Evolutionary conservation across 2,888 invertebrate species (phyloP), one percentile per base, ranked within the genome.

Genomic region (Pelosia muscerda): DNA sequence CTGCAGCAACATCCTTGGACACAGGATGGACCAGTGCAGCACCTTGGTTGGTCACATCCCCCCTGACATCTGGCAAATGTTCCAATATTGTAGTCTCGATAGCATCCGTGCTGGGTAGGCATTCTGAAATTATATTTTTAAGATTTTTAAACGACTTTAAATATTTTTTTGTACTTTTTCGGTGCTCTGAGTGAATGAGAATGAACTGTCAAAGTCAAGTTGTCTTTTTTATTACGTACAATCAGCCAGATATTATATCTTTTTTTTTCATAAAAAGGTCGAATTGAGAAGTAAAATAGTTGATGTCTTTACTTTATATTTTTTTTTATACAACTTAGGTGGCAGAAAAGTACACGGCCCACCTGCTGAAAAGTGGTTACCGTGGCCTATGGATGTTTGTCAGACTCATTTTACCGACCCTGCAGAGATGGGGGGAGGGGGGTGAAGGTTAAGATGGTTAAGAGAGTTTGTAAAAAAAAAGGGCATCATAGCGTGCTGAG

Each of bases 51-150:
- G 76, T 89, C 90, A 65, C 90, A 90, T 23, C 90, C 89, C 0
- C 89, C 88, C 0, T 90, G 89, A 68, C 92, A 92, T 4, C 91
- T 82, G 0, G 90, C 89, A 74, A 90, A 92, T 0, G 88, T 87
- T 0, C 92, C 92, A 38, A 88, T 84, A 71, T 84, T 88, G 79
- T 91, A 92, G 73, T 88, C 83, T 0, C 92, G 86, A 68, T 93
- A 92, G 69, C 91, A 91, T 2, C 92, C 92, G 69, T 83, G 74
- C 69, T 90, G 89, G 55, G 81, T 83, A 28, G 89, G 89, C 90
- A 91, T 91, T 77, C 49, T 60, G 6, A n/a, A 61, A 26, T n/a
- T 62, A 54, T 53, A 8, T 62, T 62, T 62, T 62, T 62, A 23
- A 31, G 5, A 63, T 19, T 65, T 61, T n/a, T 13, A 56, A 56